Evolutionary conservation across 1,140 invertebrate genomes (phyloP).

Genomic region (Pseudomyrmex flavicornis): DNA sequence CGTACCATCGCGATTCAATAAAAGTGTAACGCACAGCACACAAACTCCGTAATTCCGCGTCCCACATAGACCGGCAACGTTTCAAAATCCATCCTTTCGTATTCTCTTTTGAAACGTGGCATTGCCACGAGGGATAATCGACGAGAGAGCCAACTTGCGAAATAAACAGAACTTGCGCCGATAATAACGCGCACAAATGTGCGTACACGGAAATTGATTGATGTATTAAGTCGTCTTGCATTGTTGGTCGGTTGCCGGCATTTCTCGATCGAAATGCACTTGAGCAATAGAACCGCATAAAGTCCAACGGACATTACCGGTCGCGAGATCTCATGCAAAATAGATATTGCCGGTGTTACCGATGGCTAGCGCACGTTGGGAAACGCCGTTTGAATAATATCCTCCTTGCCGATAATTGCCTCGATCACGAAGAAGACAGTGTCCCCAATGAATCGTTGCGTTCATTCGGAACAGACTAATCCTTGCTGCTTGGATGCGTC

Average conservation of each 20-base stretch:
- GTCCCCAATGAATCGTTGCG: conserved; percentile 60
- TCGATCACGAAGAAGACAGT: conserved; percentile 71
- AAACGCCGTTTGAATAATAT: conserved; percentile 75
- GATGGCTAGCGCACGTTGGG: conserved; percentile 68
- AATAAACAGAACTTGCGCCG: too few relatives aligned
- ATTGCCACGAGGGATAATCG: too few relatives aligned
- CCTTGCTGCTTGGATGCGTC: neutral
- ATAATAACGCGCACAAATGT: neutral
- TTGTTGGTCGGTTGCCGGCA: neutral
- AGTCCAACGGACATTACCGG: conserved; percentile 69
- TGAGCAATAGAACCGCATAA: conserved; percentile 71
- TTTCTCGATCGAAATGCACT: conserved; percentile 31
- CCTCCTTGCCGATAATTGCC: conserved; percentile 67
- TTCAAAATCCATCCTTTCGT: too few relatives aligned
- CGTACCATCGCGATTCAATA: too few relatives aligned
- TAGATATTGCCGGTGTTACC: conserved; percentile 65
- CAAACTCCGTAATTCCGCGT: too few relatives aligned
- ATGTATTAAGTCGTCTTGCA: neutral
- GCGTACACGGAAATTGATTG: neutral
- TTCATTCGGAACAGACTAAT: conserved; percentile 68
- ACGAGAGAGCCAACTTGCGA: too few relatives aligned
- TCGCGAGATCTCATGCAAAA: conserved; percentile 61
- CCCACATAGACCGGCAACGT: too few relatives aligned
- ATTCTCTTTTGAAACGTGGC: too few relatives aligned
- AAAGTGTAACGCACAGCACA: too few relatives aligned